A percentile compares a stretch with the other conserved stretches of the same genome.
phyloP scores from a whole-genome alignment of 2,113 vertebrate genomes.

The Xiphophorus maculatus region DNA sequence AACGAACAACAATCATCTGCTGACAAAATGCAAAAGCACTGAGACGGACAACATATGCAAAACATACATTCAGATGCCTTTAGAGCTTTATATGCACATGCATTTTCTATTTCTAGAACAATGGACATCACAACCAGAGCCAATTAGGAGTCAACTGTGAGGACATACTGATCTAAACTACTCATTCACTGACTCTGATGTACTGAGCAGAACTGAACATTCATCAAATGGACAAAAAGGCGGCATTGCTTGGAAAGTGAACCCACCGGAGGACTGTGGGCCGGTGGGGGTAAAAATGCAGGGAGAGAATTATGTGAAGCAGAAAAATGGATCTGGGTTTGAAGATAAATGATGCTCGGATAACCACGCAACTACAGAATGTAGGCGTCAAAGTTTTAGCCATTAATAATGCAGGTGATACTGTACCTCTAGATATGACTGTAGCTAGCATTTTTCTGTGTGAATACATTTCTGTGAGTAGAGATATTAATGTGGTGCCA shows the following conservation, averaged over 20 bases:
- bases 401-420: constrained; percentile 28
- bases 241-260: constrained; percentile 66
- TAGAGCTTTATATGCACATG: constrained; percentile 78
- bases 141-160: constrained; percentile 75
- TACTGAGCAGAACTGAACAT: constrained; percentile 50
- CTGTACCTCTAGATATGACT: constrained; percentile 35
- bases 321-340: constrained; percentile 71
- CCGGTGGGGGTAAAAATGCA: constrained; percentile 66
- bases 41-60: constrained; percentile 74
- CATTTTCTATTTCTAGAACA: constrained; percentile 66
- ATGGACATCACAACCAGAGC: constrained; percentile 77
- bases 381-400: constrained; percentile 23
- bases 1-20: constrained; percentile 55
- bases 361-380: constrained; percentile 54
- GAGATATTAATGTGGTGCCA: constrained; percentile 12
- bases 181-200: constrained; percentile 57
- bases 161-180: constrained; percentile 52
- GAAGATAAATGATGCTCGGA: constrained; percentile 66
- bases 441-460: constrained; percentile 18
- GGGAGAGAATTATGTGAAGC: constrained; percentile 70
- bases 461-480: constrained; percentile 27
- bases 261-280: constrained; percentile 66
- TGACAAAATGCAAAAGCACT: constrained; percentile 81
- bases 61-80: constrained; percentile 78
- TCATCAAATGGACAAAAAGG: constrained; percentile 61